These are phyloP conservation scores for Caenorhabditis latens DNA, from an alignment of 1,140 invertebrate species.

Conservation along the genomic window DNA sequence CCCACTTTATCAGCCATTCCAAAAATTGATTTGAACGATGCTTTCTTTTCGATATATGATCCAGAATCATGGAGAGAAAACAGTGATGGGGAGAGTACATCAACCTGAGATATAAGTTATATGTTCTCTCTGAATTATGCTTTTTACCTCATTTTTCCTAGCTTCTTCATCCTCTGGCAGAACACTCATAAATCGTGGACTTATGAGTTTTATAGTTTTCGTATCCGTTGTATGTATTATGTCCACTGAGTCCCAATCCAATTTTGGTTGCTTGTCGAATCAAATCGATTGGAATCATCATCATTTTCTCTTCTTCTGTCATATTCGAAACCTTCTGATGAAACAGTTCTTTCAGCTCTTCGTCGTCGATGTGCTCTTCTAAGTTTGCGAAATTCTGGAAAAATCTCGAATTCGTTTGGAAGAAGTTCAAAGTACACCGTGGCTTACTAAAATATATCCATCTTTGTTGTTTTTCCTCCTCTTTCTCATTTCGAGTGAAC, in stretches of 20 bases:
- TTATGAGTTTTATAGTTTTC: constrained; percentile 67
- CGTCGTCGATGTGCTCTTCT: constrained; percentile 23
- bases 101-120: constrained; percentile 63
- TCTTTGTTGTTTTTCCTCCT: constrained; percentile 38
- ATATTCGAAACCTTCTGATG: constrained; percentile 39
- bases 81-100: constrained; percentile 69
- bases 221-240: constrained; percentile 64
- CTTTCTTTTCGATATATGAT: constrained; percentile 62
- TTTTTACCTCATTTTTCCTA: constrained; percentile 25
- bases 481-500: background rate
- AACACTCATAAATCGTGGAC: constrained; percentile 66
- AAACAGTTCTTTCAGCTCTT: constrained; percentile 53
- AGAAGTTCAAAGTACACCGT: background rate
- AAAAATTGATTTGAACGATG: constrained; percentile 67
- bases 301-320: constrained; percentile 53
- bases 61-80: constrained; percentile 70
- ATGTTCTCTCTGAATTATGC: background rate
- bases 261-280: constrained; percentile 62
- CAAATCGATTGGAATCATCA: constrained; percentile 56
- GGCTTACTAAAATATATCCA: too few relatives aligned
- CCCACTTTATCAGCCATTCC: too few relatives aligned
- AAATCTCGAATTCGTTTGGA: too few relatives aligned
- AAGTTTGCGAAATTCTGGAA: constrained; percentile 33
- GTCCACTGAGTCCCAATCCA: constrained; percentile 57
- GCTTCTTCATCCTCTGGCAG: constrained; percentile 64